A percentile compares a stretch with the other conserved stretches of the same genome.
Conservation (phyloP, 2,888 invertebrate species). For the Criorhina ranunculi region DNA sequence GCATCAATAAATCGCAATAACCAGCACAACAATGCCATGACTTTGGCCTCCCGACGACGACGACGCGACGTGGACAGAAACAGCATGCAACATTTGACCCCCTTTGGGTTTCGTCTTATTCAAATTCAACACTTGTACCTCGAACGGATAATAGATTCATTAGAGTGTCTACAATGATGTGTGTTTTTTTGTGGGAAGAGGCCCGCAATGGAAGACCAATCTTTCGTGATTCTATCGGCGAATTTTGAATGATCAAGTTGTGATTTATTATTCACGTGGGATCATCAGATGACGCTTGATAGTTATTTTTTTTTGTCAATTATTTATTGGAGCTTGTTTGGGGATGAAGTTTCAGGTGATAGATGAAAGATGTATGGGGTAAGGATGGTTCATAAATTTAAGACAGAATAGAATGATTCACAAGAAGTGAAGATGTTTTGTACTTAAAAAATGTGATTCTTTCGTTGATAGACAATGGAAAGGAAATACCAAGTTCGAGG, state of each 20-base stretch:
- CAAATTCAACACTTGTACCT: constrained; percentile 48
- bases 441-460: too few relatives aligned
- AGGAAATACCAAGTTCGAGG: too few relatives aligned
- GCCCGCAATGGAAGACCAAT: not conserved
- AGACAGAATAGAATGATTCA: too few relatives aligned
- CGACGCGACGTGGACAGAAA: constrained; percentile 8
- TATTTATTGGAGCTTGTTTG: not conserved
- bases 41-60: constrained; percentile 10
- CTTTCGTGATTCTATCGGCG: constrained; percentile 33
- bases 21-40: constrained; percentile 6
- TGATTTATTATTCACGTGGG: constrained; percentile 41
- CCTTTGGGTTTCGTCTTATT: constrained; percentile 17
- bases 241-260: constrained; percentile 9
- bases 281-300: constrained; percentile 18
- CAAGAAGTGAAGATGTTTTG: too few relatives aligned
- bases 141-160: constrained; percentile 50
- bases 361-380: not conserved
- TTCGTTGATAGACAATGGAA: too few relatives aligned
- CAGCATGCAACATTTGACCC: constrained; percentile 36
- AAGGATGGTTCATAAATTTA: too few relatives aligned
- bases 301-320: not conserved
- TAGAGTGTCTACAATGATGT: constrained; percentile 7
- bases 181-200: constrained; percentile 7
- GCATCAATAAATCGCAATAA: constrained; percentile 28
- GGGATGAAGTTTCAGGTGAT: not conserved